Conservation (phyloP, 2,797 vertebrate species). For the Enteromius unitaeniatus region DNA sequence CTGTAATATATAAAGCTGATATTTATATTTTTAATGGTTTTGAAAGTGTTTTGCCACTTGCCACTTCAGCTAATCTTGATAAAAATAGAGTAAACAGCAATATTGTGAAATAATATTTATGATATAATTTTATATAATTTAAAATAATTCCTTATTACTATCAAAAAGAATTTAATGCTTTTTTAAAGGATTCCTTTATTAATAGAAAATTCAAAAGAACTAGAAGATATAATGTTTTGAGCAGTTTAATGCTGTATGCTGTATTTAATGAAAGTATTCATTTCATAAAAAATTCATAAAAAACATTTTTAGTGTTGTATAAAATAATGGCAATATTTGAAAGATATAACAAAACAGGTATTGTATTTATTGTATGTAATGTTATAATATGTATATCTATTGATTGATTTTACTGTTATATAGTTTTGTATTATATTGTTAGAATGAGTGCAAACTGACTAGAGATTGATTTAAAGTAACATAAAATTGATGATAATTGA, state of each 20-base stretch:
- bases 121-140: background rate
- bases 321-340: background rate
- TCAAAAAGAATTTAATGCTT: background rate
- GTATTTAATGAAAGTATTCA: background rate
- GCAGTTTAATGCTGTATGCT: background rate
- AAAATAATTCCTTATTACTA: background rate
- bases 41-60: too few species aligned
- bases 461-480: background rate
- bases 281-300: background rate
- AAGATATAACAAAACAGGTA: background rate
- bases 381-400: background rate
- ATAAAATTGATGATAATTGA: background rate
- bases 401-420: background rate
- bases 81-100: background rate
- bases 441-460: background rate
- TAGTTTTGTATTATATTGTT: background rate
- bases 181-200: background rate
- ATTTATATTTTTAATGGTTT: background rate
- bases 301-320: background rate
- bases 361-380: background rate
- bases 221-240: background rate
- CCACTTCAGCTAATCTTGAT: too few species aligned
- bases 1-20: background rate
- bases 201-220: background rate
- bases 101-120: background rate